phyloP scores from a whole-genome alignment of 1,140 invertebrate genomes.

The Anadara kagoshimensis region DNA sequence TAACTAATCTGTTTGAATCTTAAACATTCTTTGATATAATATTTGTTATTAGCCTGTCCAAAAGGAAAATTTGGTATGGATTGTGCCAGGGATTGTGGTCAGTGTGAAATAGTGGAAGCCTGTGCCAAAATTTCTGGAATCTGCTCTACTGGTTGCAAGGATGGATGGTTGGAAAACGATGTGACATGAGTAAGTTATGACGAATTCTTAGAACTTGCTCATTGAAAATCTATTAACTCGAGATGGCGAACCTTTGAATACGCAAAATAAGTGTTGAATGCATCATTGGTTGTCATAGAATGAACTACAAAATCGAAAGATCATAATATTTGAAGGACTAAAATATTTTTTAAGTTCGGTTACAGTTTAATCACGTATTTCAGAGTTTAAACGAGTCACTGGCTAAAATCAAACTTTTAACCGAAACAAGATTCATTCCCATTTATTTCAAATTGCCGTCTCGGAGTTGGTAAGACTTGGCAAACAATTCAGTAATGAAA shows the following conservation, averaged over 20 bases:
- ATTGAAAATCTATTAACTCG: background rate
- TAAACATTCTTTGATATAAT: too few relatives aligned
- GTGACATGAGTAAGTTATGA: slow-evolving; percentile 46
- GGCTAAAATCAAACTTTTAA: too few relatives aligned
- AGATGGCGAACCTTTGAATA: background rate
- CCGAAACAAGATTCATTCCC: too few relatives aligned
- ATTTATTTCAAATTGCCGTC: too few relatives aligned
- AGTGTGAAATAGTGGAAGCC: slow-evolving; percentile 36
- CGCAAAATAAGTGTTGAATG: background rate
- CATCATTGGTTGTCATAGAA: background rate
- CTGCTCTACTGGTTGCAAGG: slow-evolving; percentile 46
- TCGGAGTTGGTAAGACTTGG: too few relatives aligned
- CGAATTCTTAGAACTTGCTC: background rate
- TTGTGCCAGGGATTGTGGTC: slow-evolving; percentile 51
- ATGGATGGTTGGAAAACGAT: slow-evolving; percentile 50
- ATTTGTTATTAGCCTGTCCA: slow-evolving; percentile 42
- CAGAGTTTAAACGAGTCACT: too few relatives aligned
- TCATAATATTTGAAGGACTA: too few relatives aligned
- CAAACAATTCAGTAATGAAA: too few relatives aligned
- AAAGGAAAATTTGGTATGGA: slow-evolving; percentile 48
- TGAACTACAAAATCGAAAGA: too few relatives aligned
- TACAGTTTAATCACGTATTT: too few relatives aligned
- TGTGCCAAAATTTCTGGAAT: slow-evolving; percentile 52
- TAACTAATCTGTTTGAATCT: too few relatives aligned
- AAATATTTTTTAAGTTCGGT: too few relatives aligned